These are phyloP conservation scores for Trachelipus rathkii DNA, from an alignment of 1,140 invertebrate genomes.

Conservation along the genomic window DNA sequence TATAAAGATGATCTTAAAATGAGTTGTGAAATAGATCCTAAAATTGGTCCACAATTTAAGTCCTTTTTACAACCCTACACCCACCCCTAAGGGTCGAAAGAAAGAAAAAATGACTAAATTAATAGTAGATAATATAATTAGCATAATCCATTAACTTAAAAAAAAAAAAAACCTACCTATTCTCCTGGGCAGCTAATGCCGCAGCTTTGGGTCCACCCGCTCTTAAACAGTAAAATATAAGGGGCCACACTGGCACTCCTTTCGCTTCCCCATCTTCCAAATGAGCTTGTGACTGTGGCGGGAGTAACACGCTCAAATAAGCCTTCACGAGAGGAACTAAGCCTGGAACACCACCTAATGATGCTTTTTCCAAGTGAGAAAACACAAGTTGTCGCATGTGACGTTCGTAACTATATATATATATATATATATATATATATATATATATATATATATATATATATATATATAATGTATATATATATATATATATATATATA, in stretches of 20 bases:
- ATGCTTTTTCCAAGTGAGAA: conserved; percentile 35
- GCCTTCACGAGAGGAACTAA: conserved; percentile 41
- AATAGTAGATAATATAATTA: not conserved
- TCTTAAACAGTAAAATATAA: conserved; percentile 45
- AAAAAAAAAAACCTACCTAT: conserved; percentile 27
- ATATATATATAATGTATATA: conserved; percentile 16
- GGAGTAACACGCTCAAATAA: conserved; percentile 38
- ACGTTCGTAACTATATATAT: conserved; percentile 28
- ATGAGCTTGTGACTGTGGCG: conserved; percentile 13
- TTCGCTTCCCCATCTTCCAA: conserved; percentile 37
- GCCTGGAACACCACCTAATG: conserved; percentile 41
- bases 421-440: conserved; percentile 12
- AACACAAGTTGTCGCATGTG: conserved; percentile 40
- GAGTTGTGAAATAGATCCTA: too few species aligned
- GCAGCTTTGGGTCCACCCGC: conserved; percentile 38
- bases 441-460: conserved; percentile 20
- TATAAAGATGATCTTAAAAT: too few species aligned
- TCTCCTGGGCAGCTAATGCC: conserved; percentile 33
- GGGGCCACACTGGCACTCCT: conserved; percentile 42
- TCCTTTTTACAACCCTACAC: too few species aligned
- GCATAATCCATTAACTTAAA: not conserved
- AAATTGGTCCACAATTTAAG: too few species aligned
- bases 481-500: not conserved
- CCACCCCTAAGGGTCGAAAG: too few species aligned
- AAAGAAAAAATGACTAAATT: not conserved